phyloP scores from a whole-genome alignment of 2,113 vertebrate genomes.

The Eretmochelys imbricata region DNA sequence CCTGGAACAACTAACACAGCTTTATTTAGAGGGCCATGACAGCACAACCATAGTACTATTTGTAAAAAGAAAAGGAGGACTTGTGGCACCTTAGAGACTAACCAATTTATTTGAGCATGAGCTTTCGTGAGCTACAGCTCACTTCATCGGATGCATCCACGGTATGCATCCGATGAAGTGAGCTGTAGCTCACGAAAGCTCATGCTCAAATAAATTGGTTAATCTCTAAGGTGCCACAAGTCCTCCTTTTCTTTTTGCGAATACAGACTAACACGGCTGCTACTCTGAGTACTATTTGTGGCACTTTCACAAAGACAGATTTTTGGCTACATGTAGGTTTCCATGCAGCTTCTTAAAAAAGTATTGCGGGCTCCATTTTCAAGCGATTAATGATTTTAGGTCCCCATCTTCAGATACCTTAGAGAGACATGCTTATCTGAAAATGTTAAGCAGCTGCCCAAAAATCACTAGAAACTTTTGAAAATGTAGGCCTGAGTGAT shows the following conservation, averaged over 20 bases:
- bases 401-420: background rate
- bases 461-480: background rate
- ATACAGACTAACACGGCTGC: too few relatives aligned
- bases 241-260: too few relatives aligned
- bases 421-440: background rate
- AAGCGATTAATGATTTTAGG: background rate
- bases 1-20: too few relatives aligned
- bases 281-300: background rate
- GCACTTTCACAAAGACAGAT: background rate
- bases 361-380: background rate
- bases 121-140: too few relatives aligned
- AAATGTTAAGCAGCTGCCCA: background rate
- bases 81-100: too few relatives aligned
- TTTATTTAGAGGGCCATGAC: background rate
- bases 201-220: too few relatives aligned
- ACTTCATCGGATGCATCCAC: too few relatives aligned
- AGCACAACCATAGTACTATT: background rate
- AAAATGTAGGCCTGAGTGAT: background rate
- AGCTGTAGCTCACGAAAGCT: too few relatives aligned
- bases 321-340: background rate
- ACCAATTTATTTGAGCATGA: too few relatives aligned
- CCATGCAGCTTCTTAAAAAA: background rate
- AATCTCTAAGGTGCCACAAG: too few relatives aligned
- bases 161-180: too few relatives aligned
- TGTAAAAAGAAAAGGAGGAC: background rate